phyloP scores from a whole-genome alignment of 92 coral and sea anemone species.

The Meandrina meandrites region DNA sequence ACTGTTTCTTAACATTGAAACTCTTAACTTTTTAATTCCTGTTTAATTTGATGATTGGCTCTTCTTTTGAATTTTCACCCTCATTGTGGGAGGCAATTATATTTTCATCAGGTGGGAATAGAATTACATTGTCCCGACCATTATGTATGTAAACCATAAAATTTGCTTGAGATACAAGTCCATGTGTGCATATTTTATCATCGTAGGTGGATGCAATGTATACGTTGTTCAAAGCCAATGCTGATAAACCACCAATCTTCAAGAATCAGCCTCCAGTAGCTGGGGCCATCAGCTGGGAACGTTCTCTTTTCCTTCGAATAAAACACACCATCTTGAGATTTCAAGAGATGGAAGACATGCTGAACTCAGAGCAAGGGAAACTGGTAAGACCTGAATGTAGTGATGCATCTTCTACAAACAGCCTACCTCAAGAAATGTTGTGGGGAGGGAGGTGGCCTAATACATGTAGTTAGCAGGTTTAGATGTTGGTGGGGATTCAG shows the following conservation, averaged over 20 bases:
- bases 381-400: constrained; percentile 50
- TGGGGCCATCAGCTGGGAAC: constrained; percentile 98
- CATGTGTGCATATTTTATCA: not conserved
- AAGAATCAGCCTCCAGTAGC: constrained; percentile 99
- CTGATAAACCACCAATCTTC: constrained; percentile 89
- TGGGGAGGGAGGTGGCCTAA: not conserved
- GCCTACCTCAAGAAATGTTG: not conserved
- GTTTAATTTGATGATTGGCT: no score
- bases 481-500: no score
- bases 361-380: constrained; percentile 96
- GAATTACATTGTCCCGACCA: no score
- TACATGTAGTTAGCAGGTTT: not conserved
- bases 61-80: no score
- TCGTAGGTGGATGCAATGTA: constrained; percentile 96
- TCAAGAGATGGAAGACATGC: constrained; percentile 99
- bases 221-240: constrained; percentile 84
- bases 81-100: no score
- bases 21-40: no score
- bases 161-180: not conserved
- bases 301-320: constrained; percentile 92
- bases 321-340: constrained; percentile 95
- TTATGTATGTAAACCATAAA: no score
- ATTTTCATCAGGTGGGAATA: no score
- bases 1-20: no score
- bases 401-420: not conserved